These are phyloP conservation scores for Lapara coniferarum DNA, from an alignment of 2,888 invertebrate genomes.

Conservation along the genomic window DNA sequence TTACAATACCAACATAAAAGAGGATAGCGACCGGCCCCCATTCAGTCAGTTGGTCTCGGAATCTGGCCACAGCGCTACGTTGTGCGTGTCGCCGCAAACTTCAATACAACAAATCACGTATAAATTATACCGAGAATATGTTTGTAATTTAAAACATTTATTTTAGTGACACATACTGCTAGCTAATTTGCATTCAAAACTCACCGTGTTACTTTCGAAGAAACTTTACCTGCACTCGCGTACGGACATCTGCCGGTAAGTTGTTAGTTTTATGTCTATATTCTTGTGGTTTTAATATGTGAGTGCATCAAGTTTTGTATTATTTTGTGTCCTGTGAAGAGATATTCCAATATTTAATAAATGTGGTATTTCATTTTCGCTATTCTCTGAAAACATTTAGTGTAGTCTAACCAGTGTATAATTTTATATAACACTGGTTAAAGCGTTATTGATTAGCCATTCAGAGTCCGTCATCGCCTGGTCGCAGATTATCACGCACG, in stretches of 20 bases:
- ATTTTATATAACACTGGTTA: slow-evolving; percentile 12
- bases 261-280: slow-evolving; percentile 34
- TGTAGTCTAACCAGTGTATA: neutral
- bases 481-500: slow-evolving; percentile 56
- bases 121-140: neutral
- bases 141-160: neutral
- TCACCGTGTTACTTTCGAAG: slow-evolving; percentile 10
- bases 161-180: neutral
- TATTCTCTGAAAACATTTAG: neutral
- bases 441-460: slow-evolving; percentile 11
- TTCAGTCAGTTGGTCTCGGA: slow-evolving; percentile 70
- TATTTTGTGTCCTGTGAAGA: neutral
- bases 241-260: slow-evolving; percentile 38
- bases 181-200: neutral
- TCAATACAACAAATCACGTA: slow-evolving; percentile 12
- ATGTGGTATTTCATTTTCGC: neutral
- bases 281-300: slow-evolving; percentile 15
- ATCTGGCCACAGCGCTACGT: slow-evolving; percentile 56
- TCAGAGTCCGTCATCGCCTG: slow-evolving; percentile 44
- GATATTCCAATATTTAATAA: neutral
- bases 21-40: slow-evolving; percentile 73
- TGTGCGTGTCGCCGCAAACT: slow-evolving; percentile 36
- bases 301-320: neutral
- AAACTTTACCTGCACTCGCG: slow-evolving; percentile 30
- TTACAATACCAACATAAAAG: slow-evolving; percentile 76